Base-by-base conservation (phyloP, 1,140 invertebrate genomes). In the Riptortus pedestris region DNA sequence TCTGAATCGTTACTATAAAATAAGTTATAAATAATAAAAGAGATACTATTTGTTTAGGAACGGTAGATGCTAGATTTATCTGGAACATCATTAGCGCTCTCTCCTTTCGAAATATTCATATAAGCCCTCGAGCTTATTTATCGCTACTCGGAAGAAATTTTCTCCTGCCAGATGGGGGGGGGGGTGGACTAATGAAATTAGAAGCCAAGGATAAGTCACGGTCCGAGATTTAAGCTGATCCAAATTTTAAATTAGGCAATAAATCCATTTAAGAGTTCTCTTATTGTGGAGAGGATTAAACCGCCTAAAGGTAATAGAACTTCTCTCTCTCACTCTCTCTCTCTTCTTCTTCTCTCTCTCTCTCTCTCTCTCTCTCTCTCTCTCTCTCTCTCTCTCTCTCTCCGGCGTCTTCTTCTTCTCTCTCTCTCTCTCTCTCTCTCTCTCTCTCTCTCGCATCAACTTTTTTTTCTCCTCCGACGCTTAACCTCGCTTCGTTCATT, bases 241-340 rank as follows among this genome's bases (percentile, higher is more conserved):
- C 45, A 47, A 47, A 47, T 47, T 47, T 47, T 47, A 47, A 47
- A 47, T 47, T 47, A 47, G 45, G 45, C 45, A 47, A 47, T 47
- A 47, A 47, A 47, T 47, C 45, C 45, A 47, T 47, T 47, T 47
- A 47, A 47, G 45, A 22, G 45, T 47, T 47, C 45, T 47, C 22
- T 47, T 47, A 47, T 47, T 47, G 45, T 47, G 45, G 45, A 9
- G 9, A 20, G 45, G 45, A 47, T 47, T 47, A 47, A 22, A 47
- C 22, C 45, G 45, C 45, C 45, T 9, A 4, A 9, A 9, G 45
- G n/a, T 47, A 47, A 47, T 47, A 22, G 45, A 18, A 1, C n/a
- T 12, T n/a, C 45, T 4, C 18, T n/a, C 45, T n/a, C n/a, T n/a
- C n/a, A n/a, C n/a, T n/a, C n/a, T n/a, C n/a, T n/a, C n/a, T n/a